phyloP scores from a whole-genome alignment of 2,113 vertebrate species.

The Peucedramus taeniatus region DNA sequence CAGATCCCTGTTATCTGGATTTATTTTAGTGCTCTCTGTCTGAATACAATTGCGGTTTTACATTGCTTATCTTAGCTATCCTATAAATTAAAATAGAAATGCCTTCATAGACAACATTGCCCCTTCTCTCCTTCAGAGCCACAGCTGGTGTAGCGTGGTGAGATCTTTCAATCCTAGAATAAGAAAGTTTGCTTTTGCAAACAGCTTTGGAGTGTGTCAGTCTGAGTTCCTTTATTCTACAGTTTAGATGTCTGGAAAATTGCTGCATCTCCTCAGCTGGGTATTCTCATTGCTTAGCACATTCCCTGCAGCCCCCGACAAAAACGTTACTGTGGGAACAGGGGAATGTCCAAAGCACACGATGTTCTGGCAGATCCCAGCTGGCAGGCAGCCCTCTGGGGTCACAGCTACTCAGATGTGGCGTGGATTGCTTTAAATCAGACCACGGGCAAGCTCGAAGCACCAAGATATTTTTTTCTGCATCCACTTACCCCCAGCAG shows the following conservation, averaged over 20 bases:
- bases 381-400: slow-evolving; percentile 46
- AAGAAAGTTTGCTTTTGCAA: background rate
- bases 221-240: background rate
- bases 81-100: background rate
- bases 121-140: background rate
- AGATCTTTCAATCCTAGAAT: background rate
- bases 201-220: background rate
- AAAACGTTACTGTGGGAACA: slow-evolving; percentile 40
- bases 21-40: background rate
- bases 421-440: slow-evolving; percentile 26
- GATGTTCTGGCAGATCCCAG: slow-evolving; percentile 58
- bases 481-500: slow-evolving; percentile 58
- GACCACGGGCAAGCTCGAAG: background rate
- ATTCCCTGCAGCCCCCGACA: slow-evolving; percentile 21
- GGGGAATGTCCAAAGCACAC: slow-evolving; percentile 55
- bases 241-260: background rate
- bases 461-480: background rate
- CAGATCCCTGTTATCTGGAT: background rate
- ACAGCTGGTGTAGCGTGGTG: background rate
- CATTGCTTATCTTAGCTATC: background rate
- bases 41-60: background rate
- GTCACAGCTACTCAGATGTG: slow-evolving; percentile 39
- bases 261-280: background rate
- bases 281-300: slow-evolving; percentile 48
- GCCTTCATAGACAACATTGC: background rate